A percentile compares a stretch with the other conserved stretches of the same genome.
These are phyloP conservation scores for Drosophila lacicola DNA, from an alignment of 2,888 invertebrate genomes.

Conservation along the genomic window DNA sequence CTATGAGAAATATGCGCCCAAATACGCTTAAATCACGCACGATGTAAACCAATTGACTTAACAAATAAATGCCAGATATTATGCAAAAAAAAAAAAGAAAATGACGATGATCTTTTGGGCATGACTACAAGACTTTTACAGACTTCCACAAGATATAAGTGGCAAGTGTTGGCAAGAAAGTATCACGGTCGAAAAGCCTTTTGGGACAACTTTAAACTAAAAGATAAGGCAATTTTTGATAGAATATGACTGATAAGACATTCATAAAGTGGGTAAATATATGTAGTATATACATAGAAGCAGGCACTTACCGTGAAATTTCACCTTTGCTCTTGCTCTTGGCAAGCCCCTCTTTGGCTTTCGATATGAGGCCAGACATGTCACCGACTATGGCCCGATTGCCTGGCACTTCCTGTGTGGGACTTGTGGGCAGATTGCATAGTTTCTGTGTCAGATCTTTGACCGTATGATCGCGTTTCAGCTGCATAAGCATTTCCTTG, in stretches of 20 bases:
- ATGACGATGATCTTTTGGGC: background rate
- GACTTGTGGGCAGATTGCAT: slow-evolving; percentile 88
- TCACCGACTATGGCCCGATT: slow-evolving; percentile 89
- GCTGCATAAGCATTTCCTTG: slow-evolving; percentile 88
- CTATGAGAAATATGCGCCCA: slow-evolving; percentile 87
- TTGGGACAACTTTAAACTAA: slow-evolving; percentile 3
- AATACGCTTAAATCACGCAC: slow-evolving; percentile 85
- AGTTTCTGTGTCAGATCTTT: slow-evolving; percentile 95
- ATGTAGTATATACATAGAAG: background rate
- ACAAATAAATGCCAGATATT: slow-evolving; percentile 27
- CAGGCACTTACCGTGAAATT: slow-evolving; percentile 83
- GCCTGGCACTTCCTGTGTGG: slow-evolving; percentile 86
- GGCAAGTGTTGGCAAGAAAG: slow-evolving; percentile 12
- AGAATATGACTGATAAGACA: slow-evolving; percentile 20
- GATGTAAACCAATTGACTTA: background rate
- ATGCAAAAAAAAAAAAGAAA: background rate
- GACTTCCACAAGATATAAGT: slow-evolving; percentile 4
- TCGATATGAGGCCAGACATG: slow-evolving; percentile 95
- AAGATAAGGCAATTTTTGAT: slow-evolving; percentile 9
- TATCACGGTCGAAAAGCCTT: background rate
- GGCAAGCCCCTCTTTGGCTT: slow-evolving; percentile 96
- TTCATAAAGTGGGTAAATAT: slow-evolving; percentile 5
- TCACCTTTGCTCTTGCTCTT: slow-evolving; percentile 93
- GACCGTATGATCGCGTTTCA: slow-evolving; percentile 93
- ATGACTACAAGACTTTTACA: background rate